Evolutionary conservation across 2,113 vertebrate species (phyloP), one percentile per base, ranked within the genome.

Genomic region (Nymphicus hollandicus): DNA sequence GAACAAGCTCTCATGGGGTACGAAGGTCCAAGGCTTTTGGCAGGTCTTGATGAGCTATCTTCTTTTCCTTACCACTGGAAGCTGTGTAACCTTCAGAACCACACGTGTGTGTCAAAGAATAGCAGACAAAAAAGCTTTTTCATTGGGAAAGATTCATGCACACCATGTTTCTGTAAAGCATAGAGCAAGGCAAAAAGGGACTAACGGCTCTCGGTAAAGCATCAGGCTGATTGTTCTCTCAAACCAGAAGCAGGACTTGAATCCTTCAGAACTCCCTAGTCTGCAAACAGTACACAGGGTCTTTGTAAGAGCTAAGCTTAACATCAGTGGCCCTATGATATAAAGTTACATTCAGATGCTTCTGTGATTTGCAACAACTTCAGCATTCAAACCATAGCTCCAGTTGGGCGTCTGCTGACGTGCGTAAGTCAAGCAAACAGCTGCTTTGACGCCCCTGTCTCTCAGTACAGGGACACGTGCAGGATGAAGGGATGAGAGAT

Each of bases 341-440:
- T 65, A 39, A 81, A 77, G 73, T 91, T 93, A 74, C 72, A 47
- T 24, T 69, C 64, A 50, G 71, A 89, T 44, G 44, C 47, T 56
- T 89, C 70, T 61, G 5, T 6, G 29, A 86, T 70, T 82, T 70
- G 43, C 78, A 85, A 53, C 46, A 82, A 47, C 68, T 94, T 82
- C 65, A 89, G 71, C 66, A 92, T 91, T 91, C 53, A 95, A 91
- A 94, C 39, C 58, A 15, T 80, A 65, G 61, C 61, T 89, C 3
- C 0, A 68, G 41, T 4, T n/a, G 52, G 56, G 53, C 81, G 85
- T 63, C 87, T 89, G 94, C 81, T 96, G 89, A 85, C 79, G 71
- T 0, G 4, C 58, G 35, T 86, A 91, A 65, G 85, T 88, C 66
- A 95, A 85, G 60, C 23, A 87, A 87, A 89, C 94, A 97, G 96